Conservation (phyloP, 92 coral and sea anemone genomes). For the Chrysogorgia sp. region DNA sequence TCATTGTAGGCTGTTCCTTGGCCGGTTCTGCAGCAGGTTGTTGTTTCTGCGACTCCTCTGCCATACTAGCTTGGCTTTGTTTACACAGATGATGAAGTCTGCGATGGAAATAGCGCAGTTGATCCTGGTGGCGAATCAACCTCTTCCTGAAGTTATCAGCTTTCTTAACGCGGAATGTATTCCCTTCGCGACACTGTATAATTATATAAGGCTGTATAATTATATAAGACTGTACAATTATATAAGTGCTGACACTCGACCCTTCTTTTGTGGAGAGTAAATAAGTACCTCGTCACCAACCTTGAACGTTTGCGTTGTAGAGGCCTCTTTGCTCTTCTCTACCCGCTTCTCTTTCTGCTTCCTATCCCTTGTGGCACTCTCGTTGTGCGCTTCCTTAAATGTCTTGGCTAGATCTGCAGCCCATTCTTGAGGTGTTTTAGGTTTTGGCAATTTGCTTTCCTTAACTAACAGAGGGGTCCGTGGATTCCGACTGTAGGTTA, state of each 20-base stretch:
- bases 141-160: conserved; percentile 43
- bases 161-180: conserved; percentile 34
- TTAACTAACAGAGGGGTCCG: conserved; percentile 28
- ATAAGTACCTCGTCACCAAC: conserved; percentile 28
- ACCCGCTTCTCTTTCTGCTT: conserved; percentile 19
- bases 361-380: conserved; percentile 29
- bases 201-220: conserved; percentile 25
- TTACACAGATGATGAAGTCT: neutral
- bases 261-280: conserved; percentile 49
- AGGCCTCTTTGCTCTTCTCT: conserved; percentile 15
- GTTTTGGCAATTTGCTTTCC: conserved; percentile 4
- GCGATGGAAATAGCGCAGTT: conserved; percentile 27
- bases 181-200: conserved; percentile 36
- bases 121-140: conserved; percentile 36
- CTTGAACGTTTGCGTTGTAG: conserved; percentile 21
- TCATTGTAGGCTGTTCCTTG: neutral
- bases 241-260: conserved; percentile 30
- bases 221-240: conserved; percentile 33
- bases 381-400: conserved; percentile 19
- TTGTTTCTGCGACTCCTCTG: neutral
- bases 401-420: conserved; percentile 31
- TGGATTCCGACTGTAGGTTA: conserved; percentile 34
- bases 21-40: neutral
- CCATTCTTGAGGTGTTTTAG: conserved; percentile 31
- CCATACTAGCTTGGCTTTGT: neutral